Percentiles rank a stretch among this genome's conserved stretches.
Conservation (phyloP, 2,888 invertebrate genomes). For the Halictus quadricinctus region DNA sequence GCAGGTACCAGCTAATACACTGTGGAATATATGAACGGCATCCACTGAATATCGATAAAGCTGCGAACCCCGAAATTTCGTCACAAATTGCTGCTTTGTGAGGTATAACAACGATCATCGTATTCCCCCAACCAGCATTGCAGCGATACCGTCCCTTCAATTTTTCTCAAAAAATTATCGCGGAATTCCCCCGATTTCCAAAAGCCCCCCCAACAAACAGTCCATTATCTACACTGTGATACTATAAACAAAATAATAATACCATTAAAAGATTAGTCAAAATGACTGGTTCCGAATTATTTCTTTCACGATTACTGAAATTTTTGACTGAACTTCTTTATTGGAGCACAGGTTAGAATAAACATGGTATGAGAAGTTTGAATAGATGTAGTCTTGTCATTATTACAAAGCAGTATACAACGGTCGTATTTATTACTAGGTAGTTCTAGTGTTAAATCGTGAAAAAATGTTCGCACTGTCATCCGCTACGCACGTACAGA, state of each 20-base stretch:
- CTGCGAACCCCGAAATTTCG: slow-evolving; percentile 38
- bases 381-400: too few relatives aligned
- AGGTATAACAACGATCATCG: slow-evolving; percentile 26
- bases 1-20: slow-evolving; percentile 29
- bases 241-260: too few relatives aligned
- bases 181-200: not conserved
- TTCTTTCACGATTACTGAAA: too few relatives aligned
- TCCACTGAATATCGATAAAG: slow-evolving; percentile 48
- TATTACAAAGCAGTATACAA: too few relatives aligned
- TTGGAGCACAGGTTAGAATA: too few relatives aligned
- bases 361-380: too few relatives aligned
- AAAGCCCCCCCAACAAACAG: not conserved
- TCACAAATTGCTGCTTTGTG: slow-evolving; percentile 39
- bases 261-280: not conserved
- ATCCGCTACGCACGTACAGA: too few relatives aligned
- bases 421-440: too few relatives aligned
- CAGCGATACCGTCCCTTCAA: slow-evolving; percentile 6
- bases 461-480: too few relatives aligned
- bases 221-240: not conserved
- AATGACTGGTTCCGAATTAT: too few relatives aligned
- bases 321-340: too few relatives aligned
- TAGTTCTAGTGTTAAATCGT: too few relatives aligned
- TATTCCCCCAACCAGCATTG: slow-evolving; percentile 6
- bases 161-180: not conserved
- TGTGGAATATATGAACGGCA: slow-evolving; percentile 18